phyloP scores from a whole-genome alignment of 1,140 invertebrate genomes.

The Planococcus citri region DNA sequence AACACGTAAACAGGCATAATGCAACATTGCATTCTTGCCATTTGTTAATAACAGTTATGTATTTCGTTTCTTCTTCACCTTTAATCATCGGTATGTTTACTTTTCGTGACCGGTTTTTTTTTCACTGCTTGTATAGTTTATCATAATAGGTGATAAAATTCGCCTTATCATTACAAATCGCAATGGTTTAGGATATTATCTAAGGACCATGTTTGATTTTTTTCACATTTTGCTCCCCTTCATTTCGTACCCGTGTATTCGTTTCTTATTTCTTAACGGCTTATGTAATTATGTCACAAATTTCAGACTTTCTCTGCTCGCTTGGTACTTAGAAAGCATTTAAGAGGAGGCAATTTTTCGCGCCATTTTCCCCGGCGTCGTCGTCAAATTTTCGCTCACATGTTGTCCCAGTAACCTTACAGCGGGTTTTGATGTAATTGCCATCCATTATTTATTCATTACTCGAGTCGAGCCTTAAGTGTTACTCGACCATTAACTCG shows the following conservation, averaged over 20 bases:
- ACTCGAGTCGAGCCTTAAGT: too few species aligned
- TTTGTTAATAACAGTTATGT: constrained; percentile 8
- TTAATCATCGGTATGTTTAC: not conserved
- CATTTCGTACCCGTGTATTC: too few species aligned
- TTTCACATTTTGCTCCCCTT: too few species aligned
- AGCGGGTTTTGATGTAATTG: too few species aligned
- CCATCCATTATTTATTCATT: too few species aligned
- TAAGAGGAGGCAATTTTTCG: too few species aligned
- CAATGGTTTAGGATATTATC: not conserved
- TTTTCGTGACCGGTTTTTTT: constrained; percentile 3
- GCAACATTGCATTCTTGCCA: constrained; percentile 2
- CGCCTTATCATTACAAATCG: constrained; percentile 6
- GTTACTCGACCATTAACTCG: too few species aligned
- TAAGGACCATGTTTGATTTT: not conserved
- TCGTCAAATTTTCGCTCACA: too few species aligned
- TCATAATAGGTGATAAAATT: constrained; percentile 4
- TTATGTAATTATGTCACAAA: not conserved
- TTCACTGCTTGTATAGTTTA: not conserved
- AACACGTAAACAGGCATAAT: not conserved
- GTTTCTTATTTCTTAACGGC: not conserved
- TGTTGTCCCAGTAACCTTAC: too few species aligned
- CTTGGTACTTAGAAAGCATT: too few species aligned
- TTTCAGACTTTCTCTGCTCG: not conserved
- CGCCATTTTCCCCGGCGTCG: too few species aligned
- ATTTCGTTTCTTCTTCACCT: not conserved